Conservation (phyloP, 2,113 vertebrate genomes). For the Forbesichthys papilliferus region DNA sequence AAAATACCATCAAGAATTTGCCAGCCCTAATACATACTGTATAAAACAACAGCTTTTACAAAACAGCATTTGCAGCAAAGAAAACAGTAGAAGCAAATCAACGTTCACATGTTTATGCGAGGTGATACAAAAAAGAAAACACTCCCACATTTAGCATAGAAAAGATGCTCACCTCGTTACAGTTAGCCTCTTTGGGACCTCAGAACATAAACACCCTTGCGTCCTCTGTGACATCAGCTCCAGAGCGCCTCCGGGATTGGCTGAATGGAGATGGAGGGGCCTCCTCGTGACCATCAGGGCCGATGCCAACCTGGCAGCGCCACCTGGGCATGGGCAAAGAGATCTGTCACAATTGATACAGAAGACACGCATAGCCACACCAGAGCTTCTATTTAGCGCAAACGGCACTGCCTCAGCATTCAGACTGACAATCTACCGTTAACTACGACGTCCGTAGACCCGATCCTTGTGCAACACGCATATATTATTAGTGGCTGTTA, state of each 20-base stretch:
- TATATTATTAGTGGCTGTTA: constrained; percentile 24
- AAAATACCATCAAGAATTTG: too few relatives aligned
- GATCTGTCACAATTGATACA: constrained; percentile 40
- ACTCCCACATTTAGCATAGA: constrained; percentile 4
- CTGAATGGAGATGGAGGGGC: constrained; percentile 56
- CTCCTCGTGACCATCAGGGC: constrained; percentile 72
- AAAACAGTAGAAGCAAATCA: too few relatives aligned
- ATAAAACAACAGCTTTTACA: too few relatives aligned
- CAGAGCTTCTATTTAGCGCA: constrained; percentile 22
- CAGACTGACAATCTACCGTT: constrained; percentile 17
- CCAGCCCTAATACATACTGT: too few relatives aligned
- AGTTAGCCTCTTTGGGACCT: constrained; percentile 70
- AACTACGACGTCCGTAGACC: not conserved
- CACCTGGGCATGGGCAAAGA: constrained; percentile 49
- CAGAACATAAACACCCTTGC: constrained; percentile 63
- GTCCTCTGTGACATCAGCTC: constrained; percentile 70
- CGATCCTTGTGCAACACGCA: not conserved
- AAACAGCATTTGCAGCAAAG: too few relatives aligned
- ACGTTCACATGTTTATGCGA: too few relatives aligned
- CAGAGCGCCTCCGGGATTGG: constrained; percentile 57
- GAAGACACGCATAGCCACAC: constrained; percentile 8
- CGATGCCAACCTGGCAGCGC: constrained; percentile 53
- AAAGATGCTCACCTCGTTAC: constrained; percentile 72
- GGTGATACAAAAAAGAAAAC: not conserved
- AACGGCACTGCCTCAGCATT: not conserved